phyloP scores from a whole-genome alignment of 2,888 invertebrate species.

The Chironomus riparius region DNA sequence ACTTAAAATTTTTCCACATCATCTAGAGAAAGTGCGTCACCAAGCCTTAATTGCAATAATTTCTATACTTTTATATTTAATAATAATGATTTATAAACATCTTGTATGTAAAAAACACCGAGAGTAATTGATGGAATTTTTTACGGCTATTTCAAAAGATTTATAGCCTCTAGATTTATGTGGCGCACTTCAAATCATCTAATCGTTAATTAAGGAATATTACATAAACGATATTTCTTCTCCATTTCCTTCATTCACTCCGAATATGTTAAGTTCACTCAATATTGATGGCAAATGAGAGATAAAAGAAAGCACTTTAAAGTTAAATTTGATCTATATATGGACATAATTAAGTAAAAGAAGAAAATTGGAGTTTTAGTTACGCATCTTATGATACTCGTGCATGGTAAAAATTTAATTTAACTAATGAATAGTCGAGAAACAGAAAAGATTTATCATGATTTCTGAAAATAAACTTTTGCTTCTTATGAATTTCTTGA shows the following conservation, averaged over 20 bases:
- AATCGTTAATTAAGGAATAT: neutral
- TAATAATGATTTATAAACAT: too few relatives aligned
- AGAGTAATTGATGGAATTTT: neutral
- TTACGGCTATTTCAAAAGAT: neutral
- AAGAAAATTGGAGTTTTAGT: neutral
- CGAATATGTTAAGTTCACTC: neutral
- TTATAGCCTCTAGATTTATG: neutral
- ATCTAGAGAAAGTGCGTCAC: too few relatives aligned
- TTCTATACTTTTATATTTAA: too few relatives aligned
- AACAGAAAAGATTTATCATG: too few relatives aligned
- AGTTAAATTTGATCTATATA: neutral
- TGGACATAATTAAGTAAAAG: neutral
- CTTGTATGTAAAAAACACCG: neutral
- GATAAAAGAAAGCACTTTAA: neutral
- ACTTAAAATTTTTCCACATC: too few relatives aligned
- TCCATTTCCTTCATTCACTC: neutral
- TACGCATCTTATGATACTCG: neutral
- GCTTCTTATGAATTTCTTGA: too few relatives aligned
- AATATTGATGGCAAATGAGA: neutral
- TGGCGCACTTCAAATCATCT: neutral
- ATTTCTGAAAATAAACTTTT: too few relatives aligned
- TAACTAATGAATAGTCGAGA: too few relatives aligned
- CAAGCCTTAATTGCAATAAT: too few relatives aligned
- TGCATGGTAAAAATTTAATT: too few relatives aligned
- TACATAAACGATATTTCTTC: neutral